Conservation (phyloP, 2,888 invertebrate genomes). For the Pocota personata region DNA sequence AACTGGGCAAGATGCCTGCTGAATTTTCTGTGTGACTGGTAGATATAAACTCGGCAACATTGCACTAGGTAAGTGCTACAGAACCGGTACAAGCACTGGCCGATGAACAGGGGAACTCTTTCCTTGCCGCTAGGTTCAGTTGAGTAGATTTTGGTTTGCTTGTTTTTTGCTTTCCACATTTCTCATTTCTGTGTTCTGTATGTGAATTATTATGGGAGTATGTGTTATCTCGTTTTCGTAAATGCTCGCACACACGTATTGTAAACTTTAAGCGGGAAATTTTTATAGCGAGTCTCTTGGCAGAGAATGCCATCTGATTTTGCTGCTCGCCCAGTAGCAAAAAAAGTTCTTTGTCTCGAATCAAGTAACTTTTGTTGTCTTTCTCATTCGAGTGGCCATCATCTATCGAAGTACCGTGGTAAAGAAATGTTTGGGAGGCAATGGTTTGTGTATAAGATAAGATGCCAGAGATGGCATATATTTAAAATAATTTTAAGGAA, state of each 20-base stretch:
- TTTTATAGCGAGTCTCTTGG: conserved; percentile 54
- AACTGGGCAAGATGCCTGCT: conserved; percentile 25
- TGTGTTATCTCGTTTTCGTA: background rate
- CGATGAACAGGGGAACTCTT: conserved; percentile 62
- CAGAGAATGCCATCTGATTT: background rate
- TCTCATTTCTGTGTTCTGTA: background rate
- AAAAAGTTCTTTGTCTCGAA: conserved; percentile 77
- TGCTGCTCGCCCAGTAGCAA: conserved; percentile 73
- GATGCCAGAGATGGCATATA: background rate
- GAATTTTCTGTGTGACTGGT: conserved; percentile 75
- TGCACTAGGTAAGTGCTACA: conserved; percentile 78
- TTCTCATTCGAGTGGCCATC: conserved; percentile 41
- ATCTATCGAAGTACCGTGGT: background rate
- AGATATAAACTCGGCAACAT: conserved; percentile 79
- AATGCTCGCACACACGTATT: no score
- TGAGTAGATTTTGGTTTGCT: background rate
- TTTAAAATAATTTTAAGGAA: background rate
- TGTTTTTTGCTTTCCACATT: background rate
- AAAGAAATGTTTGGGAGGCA: background rate
- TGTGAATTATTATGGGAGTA: background rate
- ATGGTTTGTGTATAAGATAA: conserved; percentile 2
- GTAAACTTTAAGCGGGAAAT: background rate
- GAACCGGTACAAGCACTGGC: conserved; percentile 18
- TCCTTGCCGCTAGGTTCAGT: conserved; percentile 19
- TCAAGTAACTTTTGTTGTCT: conserved; percentile 71